Evolutionary conservation across 2,797 vertebrate species (phyloP).

Genomic region (Antennarius maculatus): DNA sequence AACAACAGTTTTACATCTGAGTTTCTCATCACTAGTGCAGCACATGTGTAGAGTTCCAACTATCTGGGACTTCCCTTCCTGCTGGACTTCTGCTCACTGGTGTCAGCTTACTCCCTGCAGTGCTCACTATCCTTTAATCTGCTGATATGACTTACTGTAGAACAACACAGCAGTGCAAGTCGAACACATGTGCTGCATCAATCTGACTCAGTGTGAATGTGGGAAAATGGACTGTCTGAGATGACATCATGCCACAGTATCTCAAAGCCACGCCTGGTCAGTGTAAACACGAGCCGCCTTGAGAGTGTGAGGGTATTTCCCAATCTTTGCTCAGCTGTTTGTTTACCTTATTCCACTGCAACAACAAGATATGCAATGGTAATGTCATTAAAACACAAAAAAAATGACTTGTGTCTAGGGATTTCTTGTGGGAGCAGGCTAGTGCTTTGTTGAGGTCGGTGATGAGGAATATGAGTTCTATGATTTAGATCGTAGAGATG

Average conservation of each 20-base stretch:
- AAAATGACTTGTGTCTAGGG: slow-evolving; percentile 12
- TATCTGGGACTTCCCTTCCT: slow-evolving; percentile 67
- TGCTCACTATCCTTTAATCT: slow-evolving; percentile 63
- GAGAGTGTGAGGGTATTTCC: slow-evolving; percentile 67
- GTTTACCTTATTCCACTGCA: slow-evolving; percentile 57
- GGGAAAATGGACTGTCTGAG: slow-evolving; percentile 63
- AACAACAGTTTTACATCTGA: slow-evolving; percentile 62
- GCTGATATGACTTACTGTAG: slow-evolving; percentile 70
- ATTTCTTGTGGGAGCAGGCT: slow-evolving; percentile 20
- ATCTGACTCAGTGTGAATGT: slow-evolving; percentile 71
- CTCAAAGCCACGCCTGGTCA: slow-evolving; percentile 67
- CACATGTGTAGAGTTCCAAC: slow-evolving; percentile 58
- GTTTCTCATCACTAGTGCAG: slow-evolving; percentile 65
- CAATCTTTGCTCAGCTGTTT: slow-evolving; percentile 67
- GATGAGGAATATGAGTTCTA: not conserved
- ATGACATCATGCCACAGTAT: slow-evolving; percentile 72
- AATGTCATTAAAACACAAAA: slow-evolving; percentile 32
- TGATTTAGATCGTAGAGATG: too few relatives aligned
- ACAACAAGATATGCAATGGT: slow-evolving; percentile 38
- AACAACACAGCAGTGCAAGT: slow-evolving; percentile 65
- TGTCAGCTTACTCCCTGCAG: slow-evolving; percentile 65
- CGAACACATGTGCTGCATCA: slow-evolving; percentile 74
- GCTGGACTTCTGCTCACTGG: slow-evolving; percentile 44
- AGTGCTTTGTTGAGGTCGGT: slow-evolving; percentile 6
- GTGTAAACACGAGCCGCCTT: slow-evolving; percentile 69